These are phyloP conservation scores for Melopsittacus undulatus DNA, from an alignment of 2,797 vertebrate species.

Conservation along the genomic window DNA sequence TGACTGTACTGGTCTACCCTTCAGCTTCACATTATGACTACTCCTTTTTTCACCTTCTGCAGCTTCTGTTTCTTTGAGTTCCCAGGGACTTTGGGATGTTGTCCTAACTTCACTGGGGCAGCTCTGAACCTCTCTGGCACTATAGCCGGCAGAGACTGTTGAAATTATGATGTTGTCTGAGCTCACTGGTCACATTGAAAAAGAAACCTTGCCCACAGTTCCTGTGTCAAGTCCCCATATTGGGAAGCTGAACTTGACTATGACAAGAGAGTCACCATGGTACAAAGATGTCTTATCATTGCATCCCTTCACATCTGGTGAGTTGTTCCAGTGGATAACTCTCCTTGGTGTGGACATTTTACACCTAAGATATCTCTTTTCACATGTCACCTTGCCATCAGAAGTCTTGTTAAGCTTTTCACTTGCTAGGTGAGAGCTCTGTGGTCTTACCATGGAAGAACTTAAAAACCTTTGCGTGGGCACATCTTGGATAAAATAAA, in stretches of 20 bases:
- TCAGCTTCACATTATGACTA: neutral
- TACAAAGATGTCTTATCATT: neutral
- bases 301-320: neutral
- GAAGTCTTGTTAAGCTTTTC: neutral
- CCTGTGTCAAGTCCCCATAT: neutral
- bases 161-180: neutral
- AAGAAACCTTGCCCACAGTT: neutral
- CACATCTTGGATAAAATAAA: neutral
- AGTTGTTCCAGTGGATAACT: neutral
- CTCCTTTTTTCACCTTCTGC: neutral
- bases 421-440: neutral
- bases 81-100: neutral
- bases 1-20: neutral
- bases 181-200: neutral
- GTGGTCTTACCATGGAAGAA: neutral
- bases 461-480: neutral
- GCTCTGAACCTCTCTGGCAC: neutral
- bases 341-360: neutral
- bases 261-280: neutral
- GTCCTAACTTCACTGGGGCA: neutral
- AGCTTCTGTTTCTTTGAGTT: neutral
- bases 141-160: neutral
- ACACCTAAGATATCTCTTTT: neutral
- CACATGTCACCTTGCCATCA: neutral
- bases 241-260: neutral